These are phyloP conservation scores for Esox masquinongy DNA, from an alignment of 2,797 vertebrate species.

Conservation along the genomic window DNA sequence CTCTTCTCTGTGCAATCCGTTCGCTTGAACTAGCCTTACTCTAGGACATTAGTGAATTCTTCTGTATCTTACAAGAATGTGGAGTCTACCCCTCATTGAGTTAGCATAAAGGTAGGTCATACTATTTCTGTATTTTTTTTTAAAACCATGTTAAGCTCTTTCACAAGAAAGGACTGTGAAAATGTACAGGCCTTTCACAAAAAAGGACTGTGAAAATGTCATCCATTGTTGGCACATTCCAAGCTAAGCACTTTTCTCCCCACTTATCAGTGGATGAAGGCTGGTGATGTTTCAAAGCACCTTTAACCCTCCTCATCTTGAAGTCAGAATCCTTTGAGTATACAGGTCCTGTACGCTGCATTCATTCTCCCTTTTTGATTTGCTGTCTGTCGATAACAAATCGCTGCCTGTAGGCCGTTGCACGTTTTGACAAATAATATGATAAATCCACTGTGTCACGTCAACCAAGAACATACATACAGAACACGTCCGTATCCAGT, in stretches of 20 bases:
- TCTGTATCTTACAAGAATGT: not conserved
- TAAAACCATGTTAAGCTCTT: not conserved
- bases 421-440: constrained; percentile 1
- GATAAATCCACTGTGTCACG: not conserved
- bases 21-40: not conserved
- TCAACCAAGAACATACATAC: constrained; percentile 4
- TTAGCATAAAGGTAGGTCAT: not conserved
- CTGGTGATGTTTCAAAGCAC: not conserved
- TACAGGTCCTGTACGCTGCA: not conserved
- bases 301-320: not conserved
- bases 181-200: not conserved
- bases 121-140: not conserved
- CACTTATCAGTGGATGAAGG: not conserved
- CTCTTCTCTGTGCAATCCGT: not conserved
- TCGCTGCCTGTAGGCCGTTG: not conserved
- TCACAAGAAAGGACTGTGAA: too few relatives aligned
- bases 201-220: not conserved
- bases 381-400: not conserved
- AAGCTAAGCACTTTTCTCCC: not conserved
- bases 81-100: not conserved
- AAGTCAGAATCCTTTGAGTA: not conserved
- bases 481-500: too few relatives aligned
- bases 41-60: not conserved
- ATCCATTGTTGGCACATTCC: not conserved
- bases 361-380: not conserved